Evolutionary conservation across 2,797 vertebrate species (phyloP).

Genomic region (Anas bernieri): DNA sequence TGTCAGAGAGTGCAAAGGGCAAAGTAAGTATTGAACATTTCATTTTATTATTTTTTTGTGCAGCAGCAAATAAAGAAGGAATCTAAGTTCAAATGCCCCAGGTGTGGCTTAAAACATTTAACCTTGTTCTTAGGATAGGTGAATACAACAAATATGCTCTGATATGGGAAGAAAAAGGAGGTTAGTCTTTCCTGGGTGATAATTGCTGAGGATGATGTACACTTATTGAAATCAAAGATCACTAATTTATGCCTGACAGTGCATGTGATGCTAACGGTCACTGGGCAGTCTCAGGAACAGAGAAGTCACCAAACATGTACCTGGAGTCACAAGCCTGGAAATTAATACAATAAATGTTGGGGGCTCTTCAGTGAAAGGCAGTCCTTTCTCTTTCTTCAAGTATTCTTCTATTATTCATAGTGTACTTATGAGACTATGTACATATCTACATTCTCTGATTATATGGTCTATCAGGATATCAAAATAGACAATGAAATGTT

Average conservation of each 20-base stretch:
- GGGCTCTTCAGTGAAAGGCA: background rate
- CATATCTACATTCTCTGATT: background rate
- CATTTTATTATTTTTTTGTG: background rate
- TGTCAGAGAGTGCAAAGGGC: background rate
- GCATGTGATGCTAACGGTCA: background rate
- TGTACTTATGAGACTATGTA: background rate
- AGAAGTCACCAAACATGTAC: background rate
- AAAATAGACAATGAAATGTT: background rate
- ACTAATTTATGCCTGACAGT: background rate
- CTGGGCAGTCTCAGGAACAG: background rate
- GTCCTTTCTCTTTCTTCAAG: background rate
- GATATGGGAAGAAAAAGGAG: background rate
- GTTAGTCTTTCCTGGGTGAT: background rate
- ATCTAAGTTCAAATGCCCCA: background rate
- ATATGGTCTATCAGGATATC: background rate
- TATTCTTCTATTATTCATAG: background rate
- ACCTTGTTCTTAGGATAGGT: background rate
- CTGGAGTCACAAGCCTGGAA: background rate
- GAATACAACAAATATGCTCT: background rate
- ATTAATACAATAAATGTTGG: background rate
- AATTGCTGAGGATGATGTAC: background rate
- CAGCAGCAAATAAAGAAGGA: slow-evolving; percentile 6
- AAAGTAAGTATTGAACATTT: slow-evolving; percentile 24
- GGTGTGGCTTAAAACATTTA: background rate
- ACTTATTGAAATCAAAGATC: background rate